Percentiles rank a stretch among this genome's conserved stretches.
Evolutionary conservation across 2,113 vertebrate genomes (phyloP).

Genomic region (Mus pahari): DNA sequence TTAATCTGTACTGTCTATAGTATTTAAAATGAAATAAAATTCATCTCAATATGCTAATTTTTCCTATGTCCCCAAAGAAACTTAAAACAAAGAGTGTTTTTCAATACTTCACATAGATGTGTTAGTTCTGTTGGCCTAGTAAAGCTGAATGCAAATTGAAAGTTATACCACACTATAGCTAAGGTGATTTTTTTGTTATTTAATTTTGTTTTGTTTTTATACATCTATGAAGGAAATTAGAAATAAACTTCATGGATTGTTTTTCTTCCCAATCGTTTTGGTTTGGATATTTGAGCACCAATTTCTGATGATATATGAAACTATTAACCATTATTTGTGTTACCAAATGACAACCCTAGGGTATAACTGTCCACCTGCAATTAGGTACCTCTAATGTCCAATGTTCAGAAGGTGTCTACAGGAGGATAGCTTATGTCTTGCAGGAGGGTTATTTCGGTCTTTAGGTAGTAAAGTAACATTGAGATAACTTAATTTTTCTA

Average conservation of each 20-base stretch:
- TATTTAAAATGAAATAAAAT: neutral
- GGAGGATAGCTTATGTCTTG: neutral
- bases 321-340: neutral
- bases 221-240: neutral
- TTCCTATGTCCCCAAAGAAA: neutral
- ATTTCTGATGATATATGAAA: neutral
- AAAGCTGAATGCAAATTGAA: constrained; percentile 15
- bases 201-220: neutral
- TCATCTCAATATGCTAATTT: neutral
- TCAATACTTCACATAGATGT: constrained; percentile 2
- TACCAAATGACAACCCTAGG: neutral
- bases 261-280: neutral
- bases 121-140: neutral
- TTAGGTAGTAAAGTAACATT: neutral
- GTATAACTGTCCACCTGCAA: neutral
- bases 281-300: neutral
- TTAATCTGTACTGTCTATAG: neutral
- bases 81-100: neutral
- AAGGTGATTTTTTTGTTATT: neutral
- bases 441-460: neutral
- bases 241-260: neutral
- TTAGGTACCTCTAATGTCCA: neutral
- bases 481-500: neutral
- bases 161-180: neutral
- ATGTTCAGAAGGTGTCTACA: neutral